Evolutionary conservation across 1,140 invertebrate species (phyloP), one percentile per base, ranked within the genome.

Genomic region (Drosophila yakuba): DNA sequence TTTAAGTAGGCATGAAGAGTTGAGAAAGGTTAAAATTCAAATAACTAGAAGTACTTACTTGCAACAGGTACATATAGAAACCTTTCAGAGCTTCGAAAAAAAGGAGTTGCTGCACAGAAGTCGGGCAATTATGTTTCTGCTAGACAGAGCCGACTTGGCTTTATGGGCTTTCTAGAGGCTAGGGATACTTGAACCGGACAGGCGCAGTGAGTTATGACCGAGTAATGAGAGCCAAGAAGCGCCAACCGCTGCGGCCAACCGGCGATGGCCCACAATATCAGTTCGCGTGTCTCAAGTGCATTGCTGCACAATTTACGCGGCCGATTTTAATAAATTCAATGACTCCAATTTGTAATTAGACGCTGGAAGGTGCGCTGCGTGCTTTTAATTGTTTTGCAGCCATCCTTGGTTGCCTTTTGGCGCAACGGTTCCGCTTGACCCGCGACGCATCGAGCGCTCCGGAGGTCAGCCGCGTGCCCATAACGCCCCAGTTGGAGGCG

Each of bases 341-440:
- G 84, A 89, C 85, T 89, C 69, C 84, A 89, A 89, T 89, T 89
- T 84, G 85, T 90, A 89, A 89, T 89, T 89, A 89, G 84, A 84
- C 80, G 85, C 81, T 78, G 76, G 82, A 84, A 84, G 84, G 79
- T 89, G 75, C 75, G 66, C 84, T 90, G 84, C 84, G 85, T 89
- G 85, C 80, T 91, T 80, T 83, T 91, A 91, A 91, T 91, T 91
- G 88, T 80, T 88, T 74, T 80, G 85, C 66, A 77, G 72, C 71
- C 89, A 91, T 91, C 89, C 88, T 91, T 91, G 80, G 89, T 68
- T 91, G 88, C 78, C 74, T 89, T 84, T 90, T 91, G 88, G 88
- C 88, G 88, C 80, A 91, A 91, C 88, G 89, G 88, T 91, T 91
- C 58, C 78, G 89, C 88, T 91, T 66, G 88, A 91, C 88, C 89